A percentile compares a stretch with the other conserved stretches of the same genome.
These are phyloP conservation scores for Drosophila paranaensis DNA, from an alignment of 2,888 invertebrate genomes.

Conservation along the genomic window DNA sequence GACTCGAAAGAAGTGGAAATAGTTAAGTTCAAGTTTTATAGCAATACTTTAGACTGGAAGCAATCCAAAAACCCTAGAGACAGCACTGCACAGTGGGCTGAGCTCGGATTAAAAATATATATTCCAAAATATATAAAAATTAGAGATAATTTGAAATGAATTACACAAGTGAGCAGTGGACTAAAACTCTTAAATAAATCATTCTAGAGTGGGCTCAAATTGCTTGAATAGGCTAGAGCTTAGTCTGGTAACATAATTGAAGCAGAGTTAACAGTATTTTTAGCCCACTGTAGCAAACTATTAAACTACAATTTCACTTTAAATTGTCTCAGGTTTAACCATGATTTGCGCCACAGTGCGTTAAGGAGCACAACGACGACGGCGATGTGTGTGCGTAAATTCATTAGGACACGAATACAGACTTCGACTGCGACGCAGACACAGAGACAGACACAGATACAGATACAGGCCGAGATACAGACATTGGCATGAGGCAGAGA, in stretches of 20 bases:
- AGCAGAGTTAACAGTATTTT: not conserved
- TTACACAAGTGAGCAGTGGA: not conserved
- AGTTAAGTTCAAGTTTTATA: too few relatives aligned
- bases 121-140: too few relatives aligned
- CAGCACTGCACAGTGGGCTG: too few relatives aligned
- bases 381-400: conserved; percentile 72
- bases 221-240: not conserved
- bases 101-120: too few relatives aligned
- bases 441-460: conserved; percentile 5
- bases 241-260: not conserved
- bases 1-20: too few relatives aligned
- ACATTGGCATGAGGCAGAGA: conserved; percentile 16
- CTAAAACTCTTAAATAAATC: not conserved
- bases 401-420: conserved; percentile 64
- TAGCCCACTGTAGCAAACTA: not conserved
- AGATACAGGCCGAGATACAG: not conserved
- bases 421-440: conserved; percentile 13
- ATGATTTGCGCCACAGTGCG: conserved; percentile 31
- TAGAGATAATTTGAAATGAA: too few relatives aligned
- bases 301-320: not conserved
- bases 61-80: too few relatives aligned
- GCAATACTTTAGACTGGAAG: too few relatives aligned
- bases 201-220: too few relatives aligned
- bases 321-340: not conserved
- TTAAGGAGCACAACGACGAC: conserved; percentile 35